Base-by-base conservation (phyloP, 2,888 invertebrate genomes). In the Himalopsyche anomala region DNA sequence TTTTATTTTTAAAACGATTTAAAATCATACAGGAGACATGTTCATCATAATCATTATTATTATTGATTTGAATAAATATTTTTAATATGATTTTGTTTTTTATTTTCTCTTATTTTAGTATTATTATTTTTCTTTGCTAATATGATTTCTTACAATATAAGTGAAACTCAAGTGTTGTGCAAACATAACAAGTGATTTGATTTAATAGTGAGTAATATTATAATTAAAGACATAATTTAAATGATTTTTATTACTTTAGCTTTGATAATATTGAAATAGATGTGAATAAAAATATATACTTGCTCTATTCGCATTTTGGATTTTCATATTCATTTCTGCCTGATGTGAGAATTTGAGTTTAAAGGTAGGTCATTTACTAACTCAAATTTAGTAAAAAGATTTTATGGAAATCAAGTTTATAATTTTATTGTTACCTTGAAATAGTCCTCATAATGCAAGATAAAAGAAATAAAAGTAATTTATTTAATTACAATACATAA, bases 151-250 rank as follows among this genome's bases (percentile, higher is more conserved):
- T 19, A 80, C 17, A 45, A 51, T 51, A 28, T 80, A 80, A 28
- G 36, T 82, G 69, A 83, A 74, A 81, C 85, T 85, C 85, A 80
- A 40, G 85, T 45, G 83, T 85, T 85, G 85, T 85, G 85, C 82
- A 40, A 82, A 80, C 12, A 79, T 62, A 62, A 62, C 42, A 38
- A 83, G 62, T 62, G 62, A 62, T 62, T 62, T 62, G 62, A 62
- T 62, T 62, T 62, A 19, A 19, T 62, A 62, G 62, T 62, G 28
- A 62, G 62, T 62, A 62, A 62, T 19, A 62, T 62, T 62, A 62
- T 62, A n/a, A 19, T 62, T 6, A 56, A 56, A n/a, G 5, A 56
- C 38, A 79, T 40, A 80, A 80, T 15, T 15, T 4, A 83, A 83
- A 51, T n/a, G 19, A 38, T 83, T 40, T 62, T n/a, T 69, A 83